A percentile compares a stretch with the other conserved stretches of the same genome.
phyloP scores from a whole-genome alignment of 2,888 invertebrate species.

The Eulithis testata region DNA sequence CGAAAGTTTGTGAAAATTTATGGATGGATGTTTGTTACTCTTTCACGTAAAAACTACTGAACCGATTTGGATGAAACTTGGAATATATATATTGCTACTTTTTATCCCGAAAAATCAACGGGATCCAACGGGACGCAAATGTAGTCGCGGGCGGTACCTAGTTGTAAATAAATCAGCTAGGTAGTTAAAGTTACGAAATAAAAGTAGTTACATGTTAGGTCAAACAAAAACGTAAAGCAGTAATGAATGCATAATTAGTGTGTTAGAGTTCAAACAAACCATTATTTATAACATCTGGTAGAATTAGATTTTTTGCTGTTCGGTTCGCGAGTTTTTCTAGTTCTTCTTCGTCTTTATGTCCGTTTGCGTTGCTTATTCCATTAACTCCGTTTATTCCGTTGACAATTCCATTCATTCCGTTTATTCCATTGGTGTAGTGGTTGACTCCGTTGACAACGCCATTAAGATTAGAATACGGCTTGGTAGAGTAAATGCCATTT shows the following conservation, averaged over 20 bases:
- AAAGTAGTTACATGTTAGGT: conserved; percentile 7
- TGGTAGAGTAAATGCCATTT: conserved; percentile 42
- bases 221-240: conserved; percentile 35
- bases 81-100: too few relatives aligned
- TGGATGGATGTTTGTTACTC: too few relatives aligned
- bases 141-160: too few relatives aligned
- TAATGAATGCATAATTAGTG: conserved; percentile 58
- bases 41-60: too few relatives aligned
- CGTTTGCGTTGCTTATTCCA: conserved; percentile 29
- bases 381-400: conserved; percentile 13
- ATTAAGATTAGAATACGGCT: conserved; percentile 43
- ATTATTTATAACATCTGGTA: conserved; percentile 71
- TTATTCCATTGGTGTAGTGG: conserved; percentile 38
- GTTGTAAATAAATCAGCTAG: not conserved
- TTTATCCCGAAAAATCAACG: too few relatives aligned
- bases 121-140: too few relatives aligned
- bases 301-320: conserved; percentile 54
- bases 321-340: conserved; percentile 45
- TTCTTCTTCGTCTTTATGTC: conserved; percentile 60
- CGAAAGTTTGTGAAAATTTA: too few relatives aligned
- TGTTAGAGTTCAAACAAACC: conserved; percentile 78
- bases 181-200: not conserved
- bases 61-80: too few relatives aligned
- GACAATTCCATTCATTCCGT: conserved; percentile 38
- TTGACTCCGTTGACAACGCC: conserved; percentile 39